phyloP scores from a whole-genome alignment of 2,797 vertebrate genomes.

The Xiphophorus birchmanni region DNA sequence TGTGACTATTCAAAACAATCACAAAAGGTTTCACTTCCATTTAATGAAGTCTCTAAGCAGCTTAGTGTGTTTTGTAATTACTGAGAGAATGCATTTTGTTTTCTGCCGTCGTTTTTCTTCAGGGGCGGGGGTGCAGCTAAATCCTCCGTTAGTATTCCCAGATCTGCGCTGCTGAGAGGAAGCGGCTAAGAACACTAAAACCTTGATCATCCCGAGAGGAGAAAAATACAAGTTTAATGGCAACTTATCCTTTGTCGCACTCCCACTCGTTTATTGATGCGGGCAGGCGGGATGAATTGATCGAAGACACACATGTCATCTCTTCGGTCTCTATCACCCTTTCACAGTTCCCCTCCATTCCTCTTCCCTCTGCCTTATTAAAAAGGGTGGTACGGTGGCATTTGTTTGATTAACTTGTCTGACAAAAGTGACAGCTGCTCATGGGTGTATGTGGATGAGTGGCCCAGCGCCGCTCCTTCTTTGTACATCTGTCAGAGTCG shows the following conservation, averaged over 20 bases:
- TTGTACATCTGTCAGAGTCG: slow-evolving; percentile 99
- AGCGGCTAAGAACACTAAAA: slow-evolving; percentile 55
- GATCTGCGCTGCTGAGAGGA: slow-evolving; percentile 43
- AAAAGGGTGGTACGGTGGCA: slow-evolving; percentile 98
- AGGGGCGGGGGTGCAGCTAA: slow-evolving; percentile 27
- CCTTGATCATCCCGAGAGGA: slow-evolving; percentile 44
- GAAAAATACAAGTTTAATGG: slow-evolving; percentile 73
- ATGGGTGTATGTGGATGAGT: slow-evolving; percentile 95
- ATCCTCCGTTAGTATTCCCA: slow-evolving; percentile 62
- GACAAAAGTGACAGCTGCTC: slow-evolving; percentile 99
- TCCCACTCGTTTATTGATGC: slow-evolving; percentile 68
- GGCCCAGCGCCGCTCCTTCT: slow-evolving; percentile 98
- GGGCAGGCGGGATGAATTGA: slow-evolving; percentile 61
- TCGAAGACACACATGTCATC: slow-evolving; percentile 69
- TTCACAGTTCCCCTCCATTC: slow-evolving; percentile 69
- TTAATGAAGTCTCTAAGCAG: slow-evolving; percentile 82
- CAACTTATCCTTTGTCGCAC: slow-evolving; percentile 62
- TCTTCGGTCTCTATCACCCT: slow-evolving; percentile 69
- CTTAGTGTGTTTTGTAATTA: slow-evolving; percentile 80
- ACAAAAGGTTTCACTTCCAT: slow-evolving; percentile 76
- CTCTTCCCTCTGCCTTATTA: slow-evolving; percentile 60
- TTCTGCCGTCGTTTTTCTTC: slow-evolving; percentile 54
- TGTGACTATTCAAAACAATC: slow-evolving; percentile 74
- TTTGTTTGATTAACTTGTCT: slow-evolving; percentile 99
- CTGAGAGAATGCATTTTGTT: slow-evolving; percentile 71